Evolutionary conservation across 2,888 invertebrate species (phyloP), one percentile per base, ranked within the genome.

Genomic region (Smittia aterrima): DNA sequence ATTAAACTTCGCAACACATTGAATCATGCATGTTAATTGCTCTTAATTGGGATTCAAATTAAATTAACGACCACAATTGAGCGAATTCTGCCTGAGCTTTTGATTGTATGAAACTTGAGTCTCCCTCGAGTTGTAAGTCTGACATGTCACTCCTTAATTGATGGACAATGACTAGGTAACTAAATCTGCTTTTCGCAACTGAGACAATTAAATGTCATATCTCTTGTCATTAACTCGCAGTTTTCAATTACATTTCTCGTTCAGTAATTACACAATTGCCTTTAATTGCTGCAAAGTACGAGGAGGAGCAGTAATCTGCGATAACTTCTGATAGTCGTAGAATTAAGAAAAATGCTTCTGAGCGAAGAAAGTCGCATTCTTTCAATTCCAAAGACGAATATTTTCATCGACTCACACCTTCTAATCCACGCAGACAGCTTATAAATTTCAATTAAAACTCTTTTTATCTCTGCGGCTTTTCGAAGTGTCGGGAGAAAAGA

Each of bases 401-500:
- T 47, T 47, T 47, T 47, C 38, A 38, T 38, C 25, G 20, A 25
- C 25, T 64, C 64, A 64, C 64, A 64, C 64, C 64, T 27, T 64
- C 20, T 64, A 64, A 64, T 64, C 64, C 64, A 64, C 18, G 25
- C 64, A 64, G 64, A 64, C 64, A 64, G 27, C 64, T 27, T 27
- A 64, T 64, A 64, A 64, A 64, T 27, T 64, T 64, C 64, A 64
- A 64, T 64, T 64, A 64, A 64, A 64, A 64, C 25, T 13, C 27
- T 22, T 58, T 58, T 58, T 22, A 58, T 58, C 27, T 1, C n/a
- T 27, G 6, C 9, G n/a, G n/a, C 25, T 64, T 27, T 64, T 64
- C 11, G 4, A 27, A n/a, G 25, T 27, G 25, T 27, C 53, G 24
- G 58, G 27, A 64, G 25, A 3, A 25, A 13, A 64, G 64, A 64